phyloP scores from a whole-genome alignment of 1,140 invertebrate species.

The Drosophila pectinifera region DNA sequence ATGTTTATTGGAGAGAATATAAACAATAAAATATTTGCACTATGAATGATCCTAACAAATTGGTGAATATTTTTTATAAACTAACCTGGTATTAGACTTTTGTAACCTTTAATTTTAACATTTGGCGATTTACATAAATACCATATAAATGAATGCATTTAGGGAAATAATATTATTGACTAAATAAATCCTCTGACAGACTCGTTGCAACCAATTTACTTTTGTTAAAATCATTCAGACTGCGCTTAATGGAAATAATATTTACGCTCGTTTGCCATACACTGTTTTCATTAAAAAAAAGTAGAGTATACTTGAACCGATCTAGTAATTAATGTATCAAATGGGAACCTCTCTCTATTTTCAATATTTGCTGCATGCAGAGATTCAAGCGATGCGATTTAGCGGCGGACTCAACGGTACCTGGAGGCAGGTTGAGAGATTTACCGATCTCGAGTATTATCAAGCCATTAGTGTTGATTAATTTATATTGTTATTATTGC shows the following conservation, averaged over 20 bases:
- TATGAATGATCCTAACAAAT: constrained; percentile 4
- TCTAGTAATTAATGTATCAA: constrained; percentile 33
- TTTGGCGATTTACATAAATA: neutral
- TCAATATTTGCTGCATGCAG: constrained; percentile 62
- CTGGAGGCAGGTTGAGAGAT: constrained; percentile 82
- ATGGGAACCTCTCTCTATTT: constrained; percentile 63
- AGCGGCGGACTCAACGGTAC: constrained; percentile 70
- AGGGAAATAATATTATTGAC: neutral
- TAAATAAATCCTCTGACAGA: neutral
- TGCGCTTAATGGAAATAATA: constrained; percentile 14
- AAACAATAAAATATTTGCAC: constrained; percentile 27
- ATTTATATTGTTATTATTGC: constrained; percentile 37
- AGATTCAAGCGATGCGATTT: constrained; percentile 83
- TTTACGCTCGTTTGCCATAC: constrained; percentile 6
- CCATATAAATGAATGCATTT: too few relatives aligned
- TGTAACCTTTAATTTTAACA: neutral
- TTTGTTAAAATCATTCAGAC: neutral
- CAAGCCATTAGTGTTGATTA: constrained; percentile 60
- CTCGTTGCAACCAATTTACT: neutral
- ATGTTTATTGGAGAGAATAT: constrained; percentile 26
- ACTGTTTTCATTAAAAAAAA: constrained; percentile 9
- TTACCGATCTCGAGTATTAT: constrained; percentile 57
- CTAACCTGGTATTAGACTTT: constrained; percentile 10
- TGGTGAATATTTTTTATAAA: constrained; percentile 3
- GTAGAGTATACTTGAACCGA: constrained; percentile 20